phyloP scores from a whole-genome alignment of 1,140 invertebrate genomes.

The Neotoxoptera formosana region DNA sequence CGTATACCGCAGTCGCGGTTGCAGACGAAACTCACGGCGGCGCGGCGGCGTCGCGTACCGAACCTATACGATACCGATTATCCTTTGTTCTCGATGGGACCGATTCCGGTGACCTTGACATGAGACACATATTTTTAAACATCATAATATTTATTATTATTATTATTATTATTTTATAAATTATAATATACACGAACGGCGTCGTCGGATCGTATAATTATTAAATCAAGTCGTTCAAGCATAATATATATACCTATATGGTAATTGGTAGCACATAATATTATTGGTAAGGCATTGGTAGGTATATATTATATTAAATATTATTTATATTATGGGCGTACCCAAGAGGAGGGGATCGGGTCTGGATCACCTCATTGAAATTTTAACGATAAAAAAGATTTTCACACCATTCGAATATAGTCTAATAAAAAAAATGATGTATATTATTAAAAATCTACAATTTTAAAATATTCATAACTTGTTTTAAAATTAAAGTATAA shows the following conservation, averaged over 20 bases:
- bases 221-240: not conserved
- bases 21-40: not conserved
- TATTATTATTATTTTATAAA: not conserved
- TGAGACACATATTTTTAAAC: not conserved
- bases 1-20: not conserved
- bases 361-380: not conserved
- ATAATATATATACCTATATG: not conserved
- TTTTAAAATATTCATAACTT: not conserved
- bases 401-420: not conserved
- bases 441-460: not conserved
- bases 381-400: not conserved
- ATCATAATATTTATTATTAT: not conserved
- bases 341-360: not conserved
- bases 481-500: not conserved
- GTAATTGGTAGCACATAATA: not conserved
- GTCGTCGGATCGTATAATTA: not conserved
- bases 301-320: too few species aligned
- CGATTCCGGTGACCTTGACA: constrained; percentile 18
- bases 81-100: constrained; percentile 2
- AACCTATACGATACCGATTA: not conserved
- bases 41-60: not conserved
- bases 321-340: not conserved
- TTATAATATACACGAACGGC: not conserved
- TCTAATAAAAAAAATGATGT: not conserved
- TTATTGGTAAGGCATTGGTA: not conserved